A percentile compares a stretch with the other conserved stretches of the same genome.
phyloP scores from a whole-genome alignment of 2,113 vertebrate genomes.

The Mobula birostris region DNA sequence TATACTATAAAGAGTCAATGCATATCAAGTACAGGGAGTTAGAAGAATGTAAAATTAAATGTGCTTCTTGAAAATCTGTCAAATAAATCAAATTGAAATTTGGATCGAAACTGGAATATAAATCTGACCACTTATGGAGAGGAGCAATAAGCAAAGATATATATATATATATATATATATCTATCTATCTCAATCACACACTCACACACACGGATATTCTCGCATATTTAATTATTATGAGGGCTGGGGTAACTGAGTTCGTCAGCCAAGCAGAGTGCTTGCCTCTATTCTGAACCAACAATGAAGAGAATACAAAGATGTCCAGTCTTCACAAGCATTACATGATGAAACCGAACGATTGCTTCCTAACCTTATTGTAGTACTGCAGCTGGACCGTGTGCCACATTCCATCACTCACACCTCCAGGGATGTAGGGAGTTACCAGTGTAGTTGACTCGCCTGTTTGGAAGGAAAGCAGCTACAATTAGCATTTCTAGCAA shows the following conservation, averaged over 20 bases:
- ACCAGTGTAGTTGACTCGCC: constrained; percentile 82
- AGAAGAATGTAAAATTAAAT: background rate
- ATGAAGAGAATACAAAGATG: background rate
- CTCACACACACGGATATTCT: too few relatives aligned
- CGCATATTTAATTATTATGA: too few relatives aligned
- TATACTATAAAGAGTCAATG: background rate
- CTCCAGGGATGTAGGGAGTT: constrained; percentile 70
- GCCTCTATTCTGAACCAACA: background rate
- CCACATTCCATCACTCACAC: constrained; percentile 89
- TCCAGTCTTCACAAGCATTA: background rate
- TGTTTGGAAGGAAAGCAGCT: constrained; percentile 44
- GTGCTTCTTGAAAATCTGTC: background rate
- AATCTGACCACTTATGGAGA: background rate
- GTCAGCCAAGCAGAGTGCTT: too few relatives aligned
- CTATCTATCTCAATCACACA: too few relatives aligned
- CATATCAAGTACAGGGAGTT: background rate
- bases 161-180: too few relatives aligned
- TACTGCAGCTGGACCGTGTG: constrained; percentile 79
- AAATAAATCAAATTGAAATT: too few relatives aligned
- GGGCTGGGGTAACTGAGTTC: too few relatives aligned
- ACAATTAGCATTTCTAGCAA: background rate
- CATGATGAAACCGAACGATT: background rate
- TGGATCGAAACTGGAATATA: background rate
- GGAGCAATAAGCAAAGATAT: too few relatives aligned
- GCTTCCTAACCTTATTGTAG: constrained; percentile 77